Conservation (phyloP, 2,797 vertebrate species). For the Melanotaenia boesemani region DNA sequence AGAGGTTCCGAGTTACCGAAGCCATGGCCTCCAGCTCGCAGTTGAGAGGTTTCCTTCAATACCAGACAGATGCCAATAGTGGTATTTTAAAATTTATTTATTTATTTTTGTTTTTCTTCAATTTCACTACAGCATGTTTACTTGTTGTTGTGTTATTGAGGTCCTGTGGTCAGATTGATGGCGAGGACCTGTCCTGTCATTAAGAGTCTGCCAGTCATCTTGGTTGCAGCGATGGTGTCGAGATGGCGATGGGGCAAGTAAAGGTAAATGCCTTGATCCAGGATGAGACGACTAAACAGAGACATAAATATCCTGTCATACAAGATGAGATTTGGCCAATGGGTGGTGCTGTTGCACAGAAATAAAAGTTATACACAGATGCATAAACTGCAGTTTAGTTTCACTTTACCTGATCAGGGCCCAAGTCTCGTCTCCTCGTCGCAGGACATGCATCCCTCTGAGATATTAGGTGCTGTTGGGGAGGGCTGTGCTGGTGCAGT, state of each 20-base stretch:
- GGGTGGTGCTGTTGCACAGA: conserved; percentile 48
- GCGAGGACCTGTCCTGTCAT: conserved; percentile 77
- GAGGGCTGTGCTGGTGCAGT: conserved; percentile 81
- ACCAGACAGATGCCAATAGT: background rate
- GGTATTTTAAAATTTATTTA: background rate
- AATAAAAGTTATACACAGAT: background rate
- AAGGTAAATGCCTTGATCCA: conserved; percentile 75
- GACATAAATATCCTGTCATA: conserved; percentile 14
- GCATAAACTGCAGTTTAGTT: background rate
- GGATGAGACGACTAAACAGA: conserved; percentile 70
- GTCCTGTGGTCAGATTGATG: conserved; percentile 83
- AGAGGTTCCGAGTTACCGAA: conserved; percentile 63
- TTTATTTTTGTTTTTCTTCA: background rate
- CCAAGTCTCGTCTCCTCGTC: conserved; percentile 86
- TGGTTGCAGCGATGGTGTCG: conserved; percentile 78
- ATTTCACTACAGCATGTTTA: conserved; percentile 31
- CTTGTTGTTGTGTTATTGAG: conserved; percentile 86
- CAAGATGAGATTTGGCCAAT: conserved; percentile 26
- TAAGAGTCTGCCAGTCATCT: conserved; percentile 82
- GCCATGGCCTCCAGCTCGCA: conserved; percentile 69
- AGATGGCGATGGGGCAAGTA: conserved; percentile 75
- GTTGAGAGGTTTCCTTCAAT: conserved; percentile 77
- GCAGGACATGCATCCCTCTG: conserved; percentile 82
- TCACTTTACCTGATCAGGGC: conserved; percentile 85
- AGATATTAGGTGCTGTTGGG: conserved; percentile 68